Base-by-base conservation (phyloP, 2,797 vertebrate species). In the Phalloptychus januarius region DNA sequence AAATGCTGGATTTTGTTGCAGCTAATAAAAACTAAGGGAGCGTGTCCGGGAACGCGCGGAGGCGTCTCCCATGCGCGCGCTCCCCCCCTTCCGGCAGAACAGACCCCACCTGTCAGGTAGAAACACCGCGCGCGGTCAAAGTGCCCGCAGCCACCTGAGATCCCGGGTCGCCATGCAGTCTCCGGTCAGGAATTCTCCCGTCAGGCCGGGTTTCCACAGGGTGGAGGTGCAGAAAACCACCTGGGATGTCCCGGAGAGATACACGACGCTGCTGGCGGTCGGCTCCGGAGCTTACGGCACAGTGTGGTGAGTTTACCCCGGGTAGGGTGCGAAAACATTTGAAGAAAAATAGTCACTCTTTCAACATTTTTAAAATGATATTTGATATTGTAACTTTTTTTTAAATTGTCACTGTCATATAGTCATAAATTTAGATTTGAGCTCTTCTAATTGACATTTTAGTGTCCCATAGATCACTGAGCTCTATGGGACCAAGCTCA, bases 221-320 rank as follows among this genome's bases (percentile, higher is more conserved):
- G 58, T 88, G 65, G 96, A 97, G 75, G 74, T 97, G 72, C 95
- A 96, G 85, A 96, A 96, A 74, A 97, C 96, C 4, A 95, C 93
- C 7, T 97, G 96, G 96, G 95, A 96, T 38, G 84, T 96, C 52
- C 95, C 95, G 38, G 79, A 87, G 7, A 89, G 92, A 52, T 97
- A 96, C 87, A 76, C 80, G 11, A 44, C 89, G n/a, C 92, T 96
- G 78, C 88, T 76, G 25, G n/a, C 95, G 0, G 72, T 97, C 5
- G 96, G 96, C 8, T 94, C 95, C 33, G 96, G 96, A 54, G 96
- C 96, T 0, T 97, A 97, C 86, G 96, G 96, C 44, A 96, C 95
- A 1, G 96, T 97, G 0, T 96, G 96, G 96, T 97, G 85, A 95
- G 95, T 91, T 79, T 18, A 71, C 25, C 6, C 46, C 42, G 46